Percentiles rank a stretch among this genome's conserved stretches.
phyloP scores from a whole-genome alignment of 53 echinoderm and acorn worm genomes.

The Luidia sarsii region DNA sequence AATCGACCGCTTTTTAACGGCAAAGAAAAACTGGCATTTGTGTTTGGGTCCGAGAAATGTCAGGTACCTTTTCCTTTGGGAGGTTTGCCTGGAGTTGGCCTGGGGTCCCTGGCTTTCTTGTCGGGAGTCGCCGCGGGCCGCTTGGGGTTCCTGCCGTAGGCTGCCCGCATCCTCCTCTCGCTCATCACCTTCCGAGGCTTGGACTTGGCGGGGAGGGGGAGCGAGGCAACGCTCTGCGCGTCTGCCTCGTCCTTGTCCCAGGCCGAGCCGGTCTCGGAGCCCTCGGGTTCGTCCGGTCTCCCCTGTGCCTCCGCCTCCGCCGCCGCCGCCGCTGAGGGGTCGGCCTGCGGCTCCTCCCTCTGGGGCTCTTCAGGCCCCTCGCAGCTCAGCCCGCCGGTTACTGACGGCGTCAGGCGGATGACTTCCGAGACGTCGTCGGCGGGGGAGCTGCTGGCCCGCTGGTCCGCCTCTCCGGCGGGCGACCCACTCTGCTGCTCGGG shows the following conservation, averaged over 20 bases:
- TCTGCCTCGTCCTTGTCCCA: slow-evolving; percentile 12
- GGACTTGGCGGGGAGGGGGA: neutral
- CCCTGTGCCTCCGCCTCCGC: too few species aligned
- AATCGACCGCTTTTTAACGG: too few species aligned
- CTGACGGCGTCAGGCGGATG: slow-evolving; percentile 12
- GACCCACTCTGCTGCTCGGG: too few species aligned
- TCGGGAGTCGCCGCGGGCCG: neutral
- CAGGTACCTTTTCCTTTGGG: slow-evolving; percentile 13
- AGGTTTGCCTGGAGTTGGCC: neutral
- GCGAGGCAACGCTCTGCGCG: neutral
- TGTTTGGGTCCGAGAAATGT: neutral
- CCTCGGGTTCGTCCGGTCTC: too few species aligned
- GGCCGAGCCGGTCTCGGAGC: slow-evolving; percentile 30
- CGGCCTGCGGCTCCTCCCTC: too few species aligned
- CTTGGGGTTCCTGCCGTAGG: slow-evolving; percentile 29
- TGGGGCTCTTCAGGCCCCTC: too few species aligned
- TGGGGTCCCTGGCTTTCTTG: slow-evolving; percentile 7
- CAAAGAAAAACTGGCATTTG: too few species aligned
- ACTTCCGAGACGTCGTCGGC: neutral
- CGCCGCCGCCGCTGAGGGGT: too few species aligned
- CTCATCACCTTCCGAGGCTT: neutral
- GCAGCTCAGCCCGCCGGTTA: slow-evolving; percentile 18
- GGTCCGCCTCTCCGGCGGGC: neutral
- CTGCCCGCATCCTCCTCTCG: slow-evolving; percentile 26
- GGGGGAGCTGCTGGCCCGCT: neutral